Evolutionary conservation across 2,797 vertebrate species (phyloP), one percentile per base, ranked within the genome.

Genomic region (Chaetophractus vellerosus): DNA sequence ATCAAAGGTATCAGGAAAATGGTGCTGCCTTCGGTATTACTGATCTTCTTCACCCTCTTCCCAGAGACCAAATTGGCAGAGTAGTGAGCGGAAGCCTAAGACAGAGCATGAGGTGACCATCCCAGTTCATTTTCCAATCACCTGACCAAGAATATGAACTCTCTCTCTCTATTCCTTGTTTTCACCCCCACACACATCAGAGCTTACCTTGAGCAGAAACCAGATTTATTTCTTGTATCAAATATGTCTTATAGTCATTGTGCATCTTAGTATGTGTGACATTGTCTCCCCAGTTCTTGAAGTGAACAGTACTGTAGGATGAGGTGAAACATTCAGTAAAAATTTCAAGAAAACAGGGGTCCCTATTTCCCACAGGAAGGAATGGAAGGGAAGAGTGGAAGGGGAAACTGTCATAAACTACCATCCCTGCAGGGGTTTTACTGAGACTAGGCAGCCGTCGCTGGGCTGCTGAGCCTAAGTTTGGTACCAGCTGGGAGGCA

Each of bases 401-500:
- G 71, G 24, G 28, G 15, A 38, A 31, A 31, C 64, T 64, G 31
- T 71, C 41, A 64, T 48, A 41, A 63, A 16, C 15, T 14, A 11
- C 14, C 26, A 23, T 76, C 2, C 9, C 59, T n/a, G 5, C 6
- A 18, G 38, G 74, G 36, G 45, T n/a, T 71, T 16, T 4, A 19
- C 15, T n/a, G 14, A 59, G 2, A 2, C 45, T 9, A 41, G 26
- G 4, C 5, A 33, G 2, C 15, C 1, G 1, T 5, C 28, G 3
- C 26, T 55, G 23, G 36, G 21, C 4, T 57, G 8, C 36, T 36
- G 36, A 11, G 36, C 45, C 15, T 57, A n/a, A 4, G 14, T 12
- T 72, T 26, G 24, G 64, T 15, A 31, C 10, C 45, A 7, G 26
- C 12, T 9, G 36, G 45, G 23, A 5, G 26, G 19, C 9, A 14